phyloP scores from a whole-genome alignment of 2,888 invertebrate genomes.

The Esperia sulphurella region DNA sequence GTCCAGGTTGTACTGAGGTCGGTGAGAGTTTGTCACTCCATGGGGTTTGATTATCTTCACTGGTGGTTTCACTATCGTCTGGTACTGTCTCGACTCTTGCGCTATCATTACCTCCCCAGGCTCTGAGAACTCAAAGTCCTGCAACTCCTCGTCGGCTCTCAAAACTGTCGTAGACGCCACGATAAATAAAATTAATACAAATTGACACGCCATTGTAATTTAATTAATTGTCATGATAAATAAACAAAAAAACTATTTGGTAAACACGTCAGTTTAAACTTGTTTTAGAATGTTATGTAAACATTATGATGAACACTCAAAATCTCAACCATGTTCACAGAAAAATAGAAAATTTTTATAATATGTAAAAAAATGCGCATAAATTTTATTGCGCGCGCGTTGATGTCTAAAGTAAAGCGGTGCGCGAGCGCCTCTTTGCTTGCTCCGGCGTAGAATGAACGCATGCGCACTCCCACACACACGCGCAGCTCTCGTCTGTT shows the following conservation, averaged over 20 bases:
- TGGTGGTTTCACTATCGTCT: slow-evolving; percentile 52
- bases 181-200: not conserved
- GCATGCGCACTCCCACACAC: slow-evolving; percentile 44
- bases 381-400: slow-evolving; percentile 28
- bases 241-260: slow-evolving; percentile 3
- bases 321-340: slow-evolving; percentile 18
- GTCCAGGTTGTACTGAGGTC: slow-evolving; percentile 68
- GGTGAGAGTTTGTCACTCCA: slow-evolving; percentile 66
- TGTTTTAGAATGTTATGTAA: slow-evolving; percentile 7
- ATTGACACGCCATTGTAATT: slow-evolving; percentile 39
- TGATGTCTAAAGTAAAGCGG: slow-evolving; percentile 30
- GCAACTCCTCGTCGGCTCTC: slow-evolving; percentile 43
- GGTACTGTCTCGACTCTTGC: slow-evolving; percentile 63
- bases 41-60: slow-evolving; percentile 24
- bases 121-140: slow-evolving; percentile 54
- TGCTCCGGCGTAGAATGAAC: slow-evolving; percentile 53
- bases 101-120: slow-evolving; percentile 68
- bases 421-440: slow-evolving; percentile 56
- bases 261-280: not conserved
- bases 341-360: slow-evolving; percentile 10
- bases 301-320: slow-evolving; percentile 5
- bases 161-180: slow-evolving; percentile 14
- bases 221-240: slow-evolving; percentile 15
- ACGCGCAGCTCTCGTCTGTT: slow-evolving; percentile 53
- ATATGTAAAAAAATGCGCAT: slow-evolving; percentile 15